A percentile compares a stretch with the other conserved stretches of the same genome.
These are phyloP conservation scores for Cyprinodon variegatus DNA, from an alignment of 2,113 vertebrate genomes.

Conservation along the genomic window DNA sequence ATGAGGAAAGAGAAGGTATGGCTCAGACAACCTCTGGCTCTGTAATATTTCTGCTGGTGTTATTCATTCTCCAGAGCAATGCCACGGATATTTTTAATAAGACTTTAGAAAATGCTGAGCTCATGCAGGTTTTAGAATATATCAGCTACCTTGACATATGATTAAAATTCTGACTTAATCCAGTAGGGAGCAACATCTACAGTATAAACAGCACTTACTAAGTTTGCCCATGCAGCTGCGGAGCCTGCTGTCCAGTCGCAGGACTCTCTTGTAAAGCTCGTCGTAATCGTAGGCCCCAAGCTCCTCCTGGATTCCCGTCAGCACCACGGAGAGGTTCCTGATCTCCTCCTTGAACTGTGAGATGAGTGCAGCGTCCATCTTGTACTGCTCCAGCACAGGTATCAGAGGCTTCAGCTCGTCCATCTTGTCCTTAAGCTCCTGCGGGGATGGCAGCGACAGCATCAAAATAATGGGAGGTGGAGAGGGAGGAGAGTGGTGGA, in stretches of 20 bases:
- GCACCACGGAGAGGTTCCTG: slow-evolving; percentile 89
- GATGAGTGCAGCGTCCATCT: slow-evolving; percentile 94
- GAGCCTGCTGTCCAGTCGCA: slow-evolving; percentile 91
- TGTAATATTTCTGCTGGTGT: background rate
- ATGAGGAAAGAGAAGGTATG: background rate
- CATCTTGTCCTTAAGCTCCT: slow-evolving; percentile 98
- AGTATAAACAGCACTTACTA: slow-evolving; percentile 84
- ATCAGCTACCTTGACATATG: background rate
- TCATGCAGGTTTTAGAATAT: background rate
- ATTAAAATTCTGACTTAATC: background rate
- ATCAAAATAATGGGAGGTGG: slow-evolving; percentile 18
- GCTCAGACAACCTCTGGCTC: background rate
- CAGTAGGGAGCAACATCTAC: background rate
- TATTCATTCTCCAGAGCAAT: background rate
- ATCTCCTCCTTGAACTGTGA: slow-evolving; percentile 98
- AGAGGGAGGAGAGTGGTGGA: background rate
- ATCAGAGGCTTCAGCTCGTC: slow-evolving; percentile 95
- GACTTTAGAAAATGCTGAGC: background rate
- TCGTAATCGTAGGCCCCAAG: slow-evolving; percentile 96
- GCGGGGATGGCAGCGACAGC: slow-evolving; percentile 33
- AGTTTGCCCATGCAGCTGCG: slow-evolving; percentile 98
- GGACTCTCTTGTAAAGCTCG: slow-evolving; percentile 91
- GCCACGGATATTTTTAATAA: background rate
- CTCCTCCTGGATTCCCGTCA: slow-evolving; percentile 95
- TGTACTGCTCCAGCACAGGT: slow-evolving; percentile 97